Evolutionary conservation across 2,797 vertebrate species (phyloP), one percentile per base, ranked within the genome.

Genomic region (Microtus californicus): DNA sequence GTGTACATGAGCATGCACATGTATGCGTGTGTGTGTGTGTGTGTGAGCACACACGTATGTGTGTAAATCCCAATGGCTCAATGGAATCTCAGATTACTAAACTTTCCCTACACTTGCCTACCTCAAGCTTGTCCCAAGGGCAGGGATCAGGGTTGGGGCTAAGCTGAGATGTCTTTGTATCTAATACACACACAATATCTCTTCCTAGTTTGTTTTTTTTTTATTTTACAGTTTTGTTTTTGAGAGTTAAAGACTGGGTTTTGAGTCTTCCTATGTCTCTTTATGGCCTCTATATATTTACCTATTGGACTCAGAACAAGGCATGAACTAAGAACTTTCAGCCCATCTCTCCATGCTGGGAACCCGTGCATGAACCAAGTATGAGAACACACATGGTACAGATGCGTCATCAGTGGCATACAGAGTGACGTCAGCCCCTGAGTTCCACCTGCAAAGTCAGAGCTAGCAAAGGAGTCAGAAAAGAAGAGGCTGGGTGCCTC

Each of bases 351-450:
- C 2, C 17, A 1, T 34, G 11, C 86, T 45, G 9, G 61, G 21
- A 2, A 4, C 85, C 63, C 77, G 3, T 4, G 14, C 31, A 23
- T 54, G 76, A 19, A 77, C 23, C 45, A 59, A 40, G 11, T 4
- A 6, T 2, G 54, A 59, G 37, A 17, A 10, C 89, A 54, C 23
- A 15, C 1, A 19, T 83, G 83, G 67, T 54, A 40, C 31, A 80
- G 69, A 27, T 1, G 2, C 29, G n/a, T 0, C 1, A 2, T 45
- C 2, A 1, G 56, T 1, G 56, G 40, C 54, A 34, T 2, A 7
- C 23, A 51, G 54, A 51, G 67, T 73, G 67, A 31, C 0, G 6
- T 25, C n/a, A 25, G 6, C 63, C 80, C 86, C 78, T 48, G 48
- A 43, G 17, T 3, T 2, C 80, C 63, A 82, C 79, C 27, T 77